Evolutionary conservation across 2,113 vertebrate species (phyloP), one percentile per base, ranked within the genome.

Genomic region (Mastomys natalensis): DNA sequence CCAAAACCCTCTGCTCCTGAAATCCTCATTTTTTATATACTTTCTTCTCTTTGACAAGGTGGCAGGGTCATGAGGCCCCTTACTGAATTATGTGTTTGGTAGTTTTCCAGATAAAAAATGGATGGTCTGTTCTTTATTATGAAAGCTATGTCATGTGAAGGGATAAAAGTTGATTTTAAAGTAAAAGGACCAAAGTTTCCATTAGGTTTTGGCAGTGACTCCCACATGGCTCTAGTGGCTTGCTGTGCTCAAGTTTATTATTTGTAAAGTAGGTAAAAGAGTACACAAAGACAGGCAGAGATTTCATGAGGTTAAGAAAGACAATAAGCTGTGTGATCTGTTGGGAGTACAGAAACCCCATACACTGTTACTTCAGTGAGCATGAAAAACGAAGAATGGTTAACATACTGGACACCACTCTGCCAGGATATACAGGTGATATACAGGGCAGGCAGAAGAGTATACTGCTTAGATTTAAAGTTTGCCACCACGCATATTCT

Each of bases 81-180:
- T 84, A 93, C 77, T 95, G 89, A 95, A 95, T 97, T 97, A 84
- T 93, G 73, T 0, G 1, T 91, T 95, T 96, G 94, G 95, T 95
- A 95, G 77, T 95, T 97, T 97, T 97, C 92, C 96, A 97, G 89
- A 95, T 98, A 95, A 96, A 97, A 97, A 98, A 97, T 91, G 95
- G 96, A 95, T 62, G 90, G 90, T 97, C 97, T 97, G 95, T 96
- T 97, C 95, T 96, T 95, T 96, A 97, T 98, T 98, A 97, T 48
- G 55, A 74, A 96, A 90, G 53, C 92, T 90, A 31, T 93, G 93
- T 96, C 90, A 74, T 89, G 40, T 95, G 93, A 96, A 60, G 91
- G 88, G 88, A 87, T 90, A 96, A 95, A 96, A 89, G 92, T 73
- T 95, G 95, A 92, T 96, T 93, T 96, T 96, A 91, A 89, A 40